phyloP scores from a whole-genome alignment of 2,797 vertebrate genomes.

The Semaprochilodus insignis region DNA sequence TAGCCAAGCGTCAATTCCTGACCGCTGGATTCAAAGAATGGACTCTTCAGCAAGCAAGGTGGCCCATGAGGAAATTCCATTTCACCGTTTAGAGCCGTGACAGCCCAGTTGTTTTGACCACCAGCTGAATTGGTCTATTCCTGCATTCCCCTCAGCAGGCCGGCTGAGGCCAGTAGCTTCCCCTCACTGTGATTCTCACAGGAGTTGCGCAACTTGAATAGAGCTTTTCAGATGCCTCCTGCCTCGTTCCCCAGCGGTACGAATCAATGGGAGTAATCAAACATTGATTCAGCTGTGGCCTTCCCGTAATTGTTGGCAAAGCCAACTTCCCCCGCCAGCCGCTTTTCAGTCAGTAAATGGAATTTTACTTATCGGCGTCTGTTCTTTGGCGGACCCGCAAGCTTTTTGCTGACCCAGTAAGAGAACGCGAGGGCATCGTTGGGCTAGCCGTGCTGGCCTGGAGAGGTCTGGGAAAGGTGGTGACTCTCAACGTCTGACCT shows the following conservation, averaged over 20 bases:
- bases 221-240: constrained; percentile 14
- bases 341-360: not conserved
- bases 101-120: too few relatives aligned
- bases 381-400: not conserved
- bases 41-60: too few relatives aligned
- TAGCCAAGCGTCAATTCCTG: too few relatives aligned
- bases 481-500: constrained; percentile 16
- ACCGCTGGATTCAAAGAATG: too few relatives aligned
- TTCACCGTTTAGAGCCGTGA: too few relatives aligned
- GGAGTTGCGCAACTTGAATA: not conserved
- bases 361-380: not conserved
- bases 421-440: not conserved
- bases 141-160: not conserved
- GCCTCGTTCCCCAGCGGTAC: not conserved
- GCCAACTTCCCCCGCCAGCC: not conserved
- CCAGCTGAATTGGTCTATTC: not conserved
- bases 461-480: constrained; percentile 56
- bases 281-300: constrained; percentile 36
- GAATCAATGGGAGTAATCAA: constrained; percentile 36
- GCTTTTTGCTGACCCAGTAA: not conserved
- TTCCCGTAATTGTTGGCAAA: constrained; percentile 19
- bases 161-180: not conserved
- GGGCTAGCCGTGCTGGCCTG: not conserved
- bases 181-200: not conserved
- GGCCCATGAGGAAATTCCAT: too few relatives aligned